Base-by-base conservation (phyloP, 2,797 vertebrate genomes). In the Gymnodraco acuticeps region DNA sequence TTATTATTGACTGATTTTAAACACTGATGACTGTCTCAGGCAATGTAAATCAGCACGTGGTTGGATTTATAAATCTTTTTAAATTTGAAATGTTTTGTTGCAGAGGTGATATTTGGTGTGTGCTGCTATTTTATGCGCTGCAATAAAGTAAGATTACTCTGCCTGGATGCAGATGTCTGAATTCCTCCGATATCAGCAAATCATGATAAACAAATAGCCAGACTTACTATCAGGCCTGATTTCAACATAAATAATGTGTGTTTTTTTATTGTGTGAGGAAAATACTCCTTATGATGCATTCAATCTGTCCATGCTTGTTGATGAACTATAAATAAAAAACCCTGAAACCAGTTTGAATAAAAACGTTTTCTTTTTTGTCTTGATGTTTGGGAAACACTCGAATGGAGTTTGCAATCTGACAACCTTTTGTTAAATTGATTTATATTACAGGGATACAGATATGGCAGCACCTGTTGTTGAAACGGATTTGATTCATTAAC, bases 11-110 rank as follows among this genome's bases (percentile, higher is more conserved):
- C 23, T 51, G 47, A 81, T 85, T 69, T 79, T 0, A 75, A 71
- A 81, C 51, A 77, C 52, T 58, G 17, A 27, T 75, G 51, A 82
- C 80, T 76, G 41, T 75, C 65, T 70, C 17, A 73, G 19, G 17
- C 19, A n/a, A 3, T 15, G 2, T 67, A 78, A 82, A 71, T 72
- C 31, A 66, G 56, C 23, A 43, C 16, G 0, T 61, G 69, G 19
- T 59, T 65, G 19, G 7, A 62, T 54, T 17, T 63, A 2, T 42
- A 12, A 4, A 23, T 23, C 23, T 23, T 23, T 23, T 23, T 23
- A 23, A 23, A 23, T 23, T 23, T 23, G 2, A 23, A 23, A 23
- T 23, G 3, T 23, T 23, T 23, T 31, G 63, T 38, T 53, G 14
- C n/a, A 67, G 23, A 48, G 17, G 4, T 65, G 19, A 2, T 5